Evolutionary conservation across 1,140 invertebrate genomes (phyloP).

Genomic region (Aricia agestis): DNA sequence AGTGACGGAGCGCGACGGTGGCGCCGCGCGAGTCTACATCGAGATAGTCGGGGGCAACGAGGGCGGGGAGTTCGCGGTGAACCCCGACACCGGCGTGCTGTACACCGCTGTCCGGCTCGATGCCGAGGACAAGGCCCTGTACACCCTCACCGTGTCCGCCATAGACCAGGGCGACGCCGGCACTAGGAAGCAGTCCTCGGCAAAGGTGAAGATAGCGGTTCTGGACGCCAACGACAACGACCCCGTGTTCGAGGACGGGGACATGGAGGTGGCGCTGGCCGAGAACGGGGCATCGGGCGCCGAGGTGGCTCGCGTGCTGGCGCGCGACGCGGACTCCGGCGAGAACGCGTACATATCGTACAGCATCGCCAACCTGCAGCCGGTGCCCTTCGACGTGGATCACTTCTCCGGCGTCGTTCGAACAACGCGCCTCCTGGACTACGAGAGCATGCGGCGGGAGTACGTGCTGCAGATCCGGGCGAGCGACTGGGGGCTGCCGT

Average conservation of each 20-base stretch:
- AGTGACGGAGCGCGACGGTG: slow-evolving; percentile 90
- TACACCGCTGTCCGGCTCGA: slow-evolving; percentile 91
- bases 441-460: slow-evolving; percentile 90
- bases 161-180: slow-evolving; percentile 92
- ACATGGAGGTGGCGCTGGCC: slow-evolving; percentile 81
- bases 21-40: slow-evolving; percentile 88
- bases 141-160: slow-evolving; percentile 93
- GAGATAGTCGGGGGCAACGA: slow-evolving; percentile 96
- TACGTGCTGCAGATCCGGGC: slow-evolving; percentile 91
- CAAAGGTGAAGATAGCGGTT: slow-evolving; percentile 92
- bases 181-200: slow-evolving; percentile 89
- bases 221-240: slow-evolving; percentile 95
- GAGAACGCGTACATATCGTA: slow-evolving; percentile 97
- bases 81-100: slow-evolving; percentile 91
- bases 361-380: slow-evolving; percentile 91
- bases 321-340: slow-evolving; percentile 91
- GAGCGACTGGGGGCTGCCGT: slow-evolving; percentile 96
- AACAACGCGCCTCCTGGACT: slow-evolving; percentile 91
- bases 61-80: slow-evolving; percentile 90
- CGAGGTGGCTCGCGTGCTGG: slow-evolving; percentile 87
- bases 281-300: slow-evolving; percentile 93
- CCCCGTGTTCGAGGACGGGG: slow-evolving; percentile 86
- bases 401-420: slow-evolving; percentile 93
- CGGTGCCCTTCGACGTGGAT: slow-evolving; percentile 96
- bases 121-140: slow-evolving; percentile 91